phyloP scores from a whole-genome alignment of 2,797 vertebrate species.

The Siniperca scherzeri region DNA sequence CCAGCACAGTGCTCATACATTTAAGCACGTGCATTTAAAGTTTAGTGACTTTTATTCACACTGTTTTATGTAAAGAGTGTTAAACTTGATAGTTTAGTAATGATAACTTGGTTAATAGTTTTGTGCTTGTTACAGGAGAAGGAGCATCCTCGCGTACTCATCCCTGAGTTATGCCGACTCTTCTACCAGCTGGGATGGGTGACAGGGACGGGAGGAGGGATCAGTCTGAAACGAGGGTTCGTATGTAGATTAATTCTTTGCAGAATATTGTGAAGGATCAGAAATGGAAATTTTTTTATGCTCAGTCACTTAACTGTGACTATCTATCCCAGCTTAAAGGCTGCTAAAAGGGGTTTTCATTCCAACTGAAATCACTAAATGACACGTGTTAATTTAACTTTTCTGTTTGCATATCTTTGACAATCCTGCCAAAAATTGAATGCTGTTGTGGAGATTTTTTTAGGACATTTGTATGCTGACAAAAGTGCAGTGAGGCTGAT shows the following conservation, averaged over 20 bases:
- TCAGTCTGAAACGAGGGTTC: conserved; percentile 94
- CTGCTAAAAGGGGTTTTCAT: neutral
- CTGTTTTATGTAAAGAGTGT: neutral
- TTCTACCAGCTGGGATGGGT: conserved; percentile 98
- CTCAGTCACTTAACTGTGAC: neutral
- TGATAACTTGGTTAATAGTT: neutral
- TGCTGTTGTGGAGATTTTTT: neutral
- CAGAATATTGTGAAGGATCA: neutral
- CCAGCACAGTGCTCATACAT: neutral
- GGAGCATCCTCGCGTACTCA: conserved; percentile 92
- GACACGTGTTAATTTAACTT: neutral
- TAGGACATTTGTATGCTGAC: neutral
- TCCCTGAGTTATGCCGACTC: conserved; percentile 94
- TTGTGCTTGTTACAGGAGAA: conserved; percentile 83
- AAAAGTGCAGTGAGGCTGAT: conserved; percentile 12
- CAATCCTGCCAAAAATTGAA: neutral
- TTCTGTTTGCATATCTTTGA: conserved; percentile 3
- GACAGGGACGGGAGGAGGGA: conserved; percentile 95
- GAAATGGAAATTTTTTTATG: neutral
- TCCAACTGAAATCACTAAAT: neutral
- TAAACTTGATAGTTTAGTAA: neutral
- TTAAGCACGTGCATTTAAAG: neutral
- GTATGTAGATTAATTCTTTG: conserved; percentile 37
- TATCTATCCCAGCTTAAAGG: neutral
- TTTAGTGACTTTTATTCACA: neutral